Conservation (phyloP, 2,113 vertebrate genomes). For the Lamprotornis superbus region DNA sequence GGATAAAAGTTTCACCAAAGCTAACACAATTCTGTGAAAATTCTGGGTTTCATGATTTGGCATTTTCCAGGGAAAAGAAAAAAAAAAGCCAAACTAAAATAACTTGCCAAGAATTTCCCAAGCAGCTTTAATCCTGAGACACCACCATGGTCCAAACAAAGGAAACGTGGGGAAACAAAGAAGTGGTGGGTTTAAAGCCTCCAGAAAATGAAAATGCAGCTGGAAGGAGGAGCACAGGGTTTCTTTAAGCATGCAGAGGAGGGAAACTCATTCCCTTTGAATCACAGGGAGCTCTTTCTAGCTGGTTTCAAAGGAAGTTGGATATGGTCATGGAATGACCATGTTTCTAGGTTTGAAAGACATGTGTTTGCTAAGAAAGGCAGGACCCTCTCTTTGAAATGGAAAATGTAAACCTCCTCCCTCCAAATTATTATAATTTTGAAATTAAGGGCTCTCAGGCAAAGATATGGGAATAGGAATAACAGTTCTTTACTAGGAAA, state of each 20-base stretch:
- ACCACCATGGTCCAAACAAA: background rate
- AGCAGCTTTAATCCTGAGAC: background rate
- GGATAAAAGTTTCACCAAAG: slow-evolving; percentile 9
- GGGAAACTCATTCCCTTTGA: background rate
- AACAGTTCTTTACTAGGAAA: too few species aligned
- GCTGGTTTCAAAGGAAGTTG: background rate
- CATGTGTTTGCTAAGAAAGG: too few species aligned
- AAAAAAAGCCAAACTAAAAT: background rate
- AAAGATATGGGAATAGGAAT: too few species aligned
- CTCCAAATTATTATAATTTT: too few species aligned
- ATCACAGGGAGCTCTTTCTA: background rate
- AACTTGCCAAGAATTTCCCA: slow-evolving; percentile 42
- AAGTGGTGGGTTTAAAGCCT: background rate
- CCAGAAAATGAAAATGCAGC: background rate
- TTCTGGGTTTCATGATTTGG: background rate
- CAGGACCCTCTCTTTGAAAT: too few species aligned
- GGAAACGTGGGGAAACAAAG: slow-evolving; percentile 26
- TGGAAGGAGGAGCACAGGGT: background rate
- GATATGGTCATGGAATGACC: background rate
- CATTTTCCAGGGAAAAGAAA: background rate
- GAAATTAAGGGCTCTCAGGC: too few species aligned
- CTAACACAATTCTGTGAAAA: background rate
- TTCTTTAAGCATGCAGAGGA: background rate
- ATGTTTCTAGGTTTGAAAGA: too few species aligned
- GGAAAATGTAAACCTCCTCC: too few species aligned